A percentile compares a stretch with the other conserved stretches of the same genome.
These are phyloP conservation scores for Calypte anna DNA, from an alignment of 2,113 vertebrate genomes.

Conservation along the genomic window DNA sequence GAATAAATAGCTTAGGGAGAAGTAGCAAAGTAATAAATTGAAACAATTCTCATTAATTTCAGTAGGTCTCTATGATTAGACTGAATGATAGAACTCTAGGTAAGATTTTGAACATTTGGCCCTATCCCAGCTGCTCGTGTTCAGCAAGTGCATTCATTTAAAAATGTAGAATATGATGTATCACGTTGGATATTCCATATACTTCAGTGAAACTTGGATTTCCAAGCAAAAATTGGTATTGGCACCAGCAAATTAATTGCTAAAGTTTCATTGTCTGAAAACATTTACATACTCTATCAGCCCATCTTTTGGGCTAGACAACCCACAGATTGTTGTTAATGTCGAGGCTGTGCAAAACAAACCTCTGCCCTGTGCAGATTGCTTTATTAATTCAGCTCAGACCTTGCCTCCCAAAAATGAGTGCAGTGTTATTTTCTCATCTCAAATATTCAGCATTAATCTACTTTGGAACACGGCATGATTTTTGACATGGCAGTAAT, in stretches of 20 bases:
- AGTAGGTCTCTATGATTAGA: background rate
- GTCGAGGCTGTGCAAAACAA: background rate
- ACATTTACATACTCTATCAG: background rate
- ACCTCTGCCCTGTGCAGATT: background rate
- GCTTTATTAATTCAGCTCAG: constrained; percentile 41
- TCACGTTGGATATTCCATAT: fast-evolving
- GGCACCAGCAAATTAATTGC: background rate
- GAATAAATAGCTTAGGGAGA: background rate
- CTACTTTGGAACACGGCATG: background rate
- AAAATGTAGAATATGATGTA: fast-evolving
- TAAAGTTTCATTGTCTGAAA: background rate
- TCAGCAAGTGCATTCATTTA: background rate
- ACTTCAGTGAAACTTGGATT: background rate
- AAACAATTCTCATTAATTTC: background rate
- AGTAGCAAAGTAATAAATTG: background rate
- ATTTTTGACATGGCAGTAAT: background rate
- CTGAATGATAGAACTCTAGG: background rate
- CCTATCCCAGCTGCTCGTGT: fast-evolving
- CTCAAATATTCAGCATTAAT: constrained; percentile 45
- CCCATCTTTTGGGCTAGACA: background rate
- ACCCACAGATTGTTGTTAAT: background rate
- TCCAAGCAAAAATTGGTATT: background rate
- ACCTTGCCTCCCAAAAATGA: background rate
- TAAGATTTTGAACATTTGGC: background rate
- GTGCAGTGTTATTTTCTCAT: constrained; percentile 18